Evolutionary conservation across 1,140 invertebrate genomes (phyloP).

Genomic region (Chironomus striatipennis): DNA sequence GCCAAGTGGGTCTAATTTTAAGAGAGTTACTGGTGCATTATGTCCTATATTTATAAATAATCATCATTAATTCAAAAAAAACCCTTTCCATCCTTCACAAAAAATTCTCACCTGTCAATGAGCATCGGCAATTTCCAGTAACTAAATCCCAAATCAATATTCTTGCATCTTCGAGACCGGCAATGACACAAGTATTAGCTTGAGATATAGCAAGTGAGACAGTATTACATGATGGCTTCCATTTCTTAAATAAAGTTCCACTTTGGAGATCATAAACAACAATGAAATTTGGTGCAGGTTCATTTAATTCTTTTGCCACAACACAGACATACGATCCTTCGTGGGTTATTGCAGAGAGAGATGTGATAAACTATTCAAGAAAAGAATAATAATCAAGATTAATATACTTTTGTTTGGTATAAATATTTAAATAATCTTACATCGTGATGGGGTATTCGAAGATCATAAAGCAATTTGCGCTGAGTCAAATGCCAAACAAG

Average conservation of each 20-base stretch:
- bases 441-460: slow-evolving; percentile 80
- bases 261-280: slow-evolving; percentile 86
- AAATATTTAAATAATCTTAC: background rate
- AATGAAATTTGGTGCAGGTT: slow-evolving; percentile 76
- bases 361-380: slow-evolving; percentile 65
- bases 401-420: background rate
- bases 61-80: background rate
- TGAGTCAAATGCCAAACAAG: slow-evolving; percentile 80
- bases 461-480: slow-evolving; percentile 74
- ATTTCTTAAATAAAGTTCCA: slow-evolving; percentile 84
- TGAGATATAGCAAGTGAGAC: slow-evolving; percentile 74
- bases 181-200: slow-evolving; percentile 68
- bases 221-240: slow-evolving; percentile 74
- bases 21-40: slow-evolving; percentile 59
- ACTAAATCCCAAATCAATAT: slow-evolving; percentile 81
- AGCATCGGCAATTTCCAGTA: slow-evolving; percentile 52
- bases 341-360: slow-evolving; percentile 73
- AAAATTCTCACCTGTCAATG: background rate
- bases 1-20: slow-evolving; percentile 61
- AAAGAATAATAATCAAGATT: background rate
- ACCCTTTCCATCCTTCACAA: background rate
- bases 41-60: slow-evolving; percentile 57
- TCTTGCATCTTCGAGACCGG: slow-evolving; percentile 67
- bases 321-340: slow-evolving; percentile 66
- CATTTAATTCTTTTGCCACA: slow-evolving; percentile 66